Conservation (phyloP, 2,888 invertebrate genomes). For the Drosophila phalerata region DNA sequence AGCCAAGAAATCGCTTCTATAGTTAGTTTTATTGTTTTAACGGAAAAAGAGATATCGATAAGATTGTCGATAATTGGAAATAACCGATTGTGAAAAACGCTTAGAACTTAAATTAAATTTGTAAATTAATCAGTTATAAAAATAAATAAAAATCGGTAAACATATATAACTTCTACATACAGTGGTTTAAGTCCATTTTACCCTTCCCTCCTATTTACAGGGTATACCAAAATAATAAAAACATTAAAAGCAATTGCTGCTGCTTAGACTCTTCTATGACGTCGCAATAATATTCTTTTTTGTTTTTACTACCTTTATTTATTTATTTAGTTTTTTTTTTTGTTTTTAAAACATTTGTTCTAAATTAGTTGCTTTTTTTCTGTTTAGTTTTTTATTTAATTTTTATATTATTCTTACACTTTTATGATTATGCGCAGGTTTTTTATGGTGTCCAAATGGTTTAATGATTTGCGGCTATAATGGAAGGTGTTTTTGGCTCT, state of each 20-base stretch:
- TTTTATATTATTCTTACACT: conserved; percentile 13
- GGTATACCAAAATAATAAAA: conserved; percentile 15
- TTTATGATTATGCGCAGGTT: conserved; percentile 24
- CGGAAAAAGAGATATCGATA: too few species aligned
- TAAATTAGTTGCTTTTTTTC: conserved; percentile 22
- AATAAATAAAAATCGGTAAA: not conserved
- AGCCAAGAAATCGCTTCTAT: not conserved
- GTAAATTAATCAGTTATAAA: too few species aligned
- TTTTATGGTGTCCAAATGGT: conserved; percentile 30
- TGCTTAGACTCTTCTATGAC: conserved; percentile 7
- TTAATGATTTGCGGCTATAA: conserved; percentile 33
- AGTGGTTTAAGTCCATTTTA: not conserved
- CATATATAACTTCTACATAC: not conserved
- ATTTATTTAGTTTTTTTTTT: conserved; percentile 6
- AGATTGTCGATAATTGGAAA: too few species aligned
- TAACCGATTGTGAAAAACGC: too few species aligned
- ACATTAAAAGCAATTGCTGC: conserved; percentile 4
- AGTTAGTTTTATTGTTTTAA: not conserved
- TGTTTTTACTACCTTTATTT: conserved; percentile 2
- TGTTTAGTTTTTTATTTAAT: not conserved
- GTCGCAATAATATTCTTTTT: not conserved
- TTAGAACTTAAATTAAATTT: too few species aligned
- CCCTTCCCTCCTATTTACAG: not conserved
- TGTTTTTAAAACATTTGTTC: conserved; percentile 36
- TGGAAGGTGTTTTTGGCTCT: conserved; percentile 7